Evolutionary conservation across 1,140 invertebrate species (phyloP), one percentile per base, ranked within the genome.

Genomic region (Atta cephalotes): DNA sequence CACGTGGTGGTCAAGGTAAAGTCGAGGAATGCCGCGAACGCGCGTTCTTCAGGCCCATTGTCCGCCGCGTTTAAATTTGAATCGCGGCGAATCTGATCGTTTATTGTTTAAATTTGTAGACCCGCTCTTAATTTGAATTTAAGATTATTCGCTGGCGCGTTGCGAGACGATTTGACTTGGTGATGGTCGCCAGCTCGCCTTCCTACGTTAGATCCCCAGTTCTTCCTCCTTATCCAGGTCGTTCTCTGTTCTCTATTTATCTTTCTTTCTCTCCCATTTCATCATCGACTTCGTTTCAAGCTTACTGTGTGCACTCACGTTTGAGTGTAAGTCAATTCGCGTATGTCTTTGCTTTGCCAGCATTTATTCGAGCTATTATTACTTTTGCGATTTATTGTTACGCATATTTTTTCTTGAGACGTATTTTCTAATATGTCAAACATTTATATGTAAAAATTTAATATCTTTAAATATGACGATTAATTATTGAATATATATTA

Each of bases 21-120:
- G 84, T 68, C 65, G 68, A 63, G 53, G 91, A 92, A 89, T 88
- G 85, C 88, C 49, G 49, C 90, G 80, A 90, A 91, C 80, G 88
- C 86, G 78, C 86, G 66, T 68, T 82, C 71, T 49, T 85, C 85
- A 77, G 53, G 14, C 88, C 92, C 89, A 93, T 93, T 93, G 93
- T 94, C 91, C 91, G 88, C 81, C 85, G 90, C 92, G 93, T 94
- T 94, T 94, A 94, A 94, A 94, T 93, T 94, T 94, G 91, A 94
- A 94, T 94, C 93, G 92, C 91, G 82, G 91, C 88, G 93, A 94
- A 94, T 94, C 93, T 94, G 93, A 94, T 94, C 93, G 93, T 94
- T 94, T 94, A 94, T 93, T 94, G 93, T 94, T 94, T 94, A 94
- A 94, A 94, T 94, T 94, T 94, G 93, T 94, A 94, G 93, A 94